Evolutionary conservation across 2,113 vertebrate species (phyloP).

Genomic region (Rousettus leschenaultii): DNA sequence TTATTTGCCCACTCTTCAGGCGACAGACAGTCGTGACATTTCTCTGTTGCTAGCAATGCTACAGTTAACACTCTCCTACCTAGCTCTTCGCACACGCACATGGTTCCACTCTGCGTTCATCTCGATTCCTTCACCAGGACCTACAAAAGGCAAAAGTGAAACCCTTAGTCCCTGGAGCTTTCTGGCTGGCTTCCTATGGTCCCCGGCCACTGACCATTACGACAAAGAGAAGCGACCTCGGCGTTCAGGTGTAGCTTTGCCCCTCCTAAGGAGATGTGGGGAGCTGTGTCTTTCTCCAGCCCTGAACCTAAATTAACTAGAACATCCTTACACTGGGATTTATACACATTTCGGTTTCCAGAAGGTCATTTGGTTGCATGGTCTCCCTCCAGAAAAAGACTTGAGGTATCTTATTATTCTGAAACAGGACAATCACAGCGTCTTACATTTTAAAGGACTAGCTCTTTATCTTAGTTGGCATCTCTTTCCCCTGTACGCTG

Average conservation of each 20-base stretch:
- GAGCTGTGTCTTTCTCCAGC: background rate
- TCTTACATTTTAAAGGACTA: background rate
- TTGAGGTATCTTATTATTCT: background rate
- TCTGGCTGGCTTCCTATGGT: background rate
- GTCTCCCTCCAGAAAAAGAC: slow-evolving; percentile 14
- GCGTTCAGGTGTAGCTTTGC: background rate
- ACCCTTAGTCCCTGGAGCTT: background rate
- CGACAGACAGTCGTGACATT: background rate
- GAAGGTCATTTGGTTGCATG: background rate
- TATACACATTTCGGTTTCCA: background rate
- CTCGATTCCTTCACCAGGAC: background rate
- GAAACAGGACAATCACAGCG: background rate
- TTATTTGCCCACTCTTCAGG: background rate
- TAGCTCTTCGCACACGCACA: background rate
- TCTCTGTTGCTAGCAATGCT: background rate
- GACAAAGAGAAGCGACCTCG: background rate
- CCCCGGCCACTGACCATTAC: background rate
- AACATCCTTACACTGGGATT: background rate
- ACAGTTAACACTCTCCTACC: background rate
- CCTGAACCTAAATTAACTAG: background rate
- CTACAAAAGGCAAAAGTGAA: background rate
- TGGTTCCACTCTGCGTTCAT: background rate
- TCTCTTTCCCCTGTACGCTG: background rate
- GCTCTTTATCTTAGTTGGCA: background rate
- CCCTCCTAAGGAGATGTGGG: background rate